A percentile compares a stretch with the other conserved stretches of the same genome.
These are phyloP conservation scores for Pangasius mekongensis DNA, from an alignment of 2,797 vertebrate species.

Conservation along the genomic window DNA sequence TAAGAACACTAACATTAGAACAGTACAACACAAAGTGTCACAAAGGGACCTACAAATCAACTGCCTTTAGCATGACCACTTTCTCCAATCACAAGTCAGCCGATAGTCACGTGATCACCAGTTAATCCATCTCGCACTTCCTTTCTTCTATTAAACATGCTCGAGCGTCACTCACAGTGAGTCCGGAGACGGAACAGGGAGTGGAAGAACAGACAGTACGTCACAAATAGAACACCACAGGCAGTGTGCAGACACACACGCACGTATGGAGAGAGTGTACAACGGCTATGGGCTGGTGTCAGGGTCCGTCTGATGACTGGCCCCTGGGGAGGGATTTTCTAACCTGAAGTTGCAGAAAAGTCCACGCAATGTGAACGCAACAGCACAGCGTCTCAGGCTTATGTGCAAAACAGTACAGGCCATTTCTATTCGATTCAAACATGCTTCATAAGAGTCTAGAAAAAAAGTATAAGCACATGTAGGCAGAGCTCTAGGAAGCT, in stretches of 20 bases:
- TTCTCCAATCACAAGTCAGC: slow-evolving; percentile 32
- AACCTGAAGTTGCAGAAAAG: slow-evolving; percentile 77
- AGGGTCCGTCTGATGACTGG: slow-evolving; percentile 45
- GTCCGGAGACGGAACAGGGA: slow-evolving; percentile 69
- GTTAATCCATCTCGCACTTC: slow-evolving; percentile 31
- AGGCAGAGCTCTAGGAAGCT: slow-evolving; percentile 43
- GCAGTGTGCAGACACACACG: slow-evolving; percentile 51
- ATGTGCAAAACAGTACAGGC: slow-evolving; percentile 78
- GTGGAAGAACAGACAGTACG: slow-evolving; percentile 67
- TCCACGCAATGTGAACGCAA: slow-evolving; percentile 64
- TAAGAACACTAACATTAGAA: slow-evolving; percentile 68
- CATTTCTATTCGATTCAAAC: slow-evolving; percentile 62
- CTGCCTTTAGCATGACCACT: slow-evolving; percentile 46
- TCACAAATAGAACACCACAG: slow-evolving; percentile 54
- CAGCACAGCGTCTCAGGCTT: slow-evolving; percentile 72
- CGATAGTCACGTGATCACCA: slow-evolving; percentile 28
- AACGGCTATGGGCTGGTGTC: slow-evolving; percentile 46
- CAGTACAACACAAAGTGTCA: slow-evolving; percentile 66
- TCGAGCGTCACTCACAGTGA: slow-evolving; percentile 35
- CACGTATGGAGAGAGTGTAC: slow-evolving; percentile 44
- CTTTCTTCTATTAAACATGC: slow-evolving; percentile 63
- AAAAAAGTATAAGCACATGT: slow-evolving; percentile 45
- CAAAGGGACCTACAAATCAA: slow-evolving; percentile 58
- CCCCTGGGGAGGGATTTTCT: slow-evolving; percentile 53
- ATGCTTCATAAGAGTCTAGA: slow-evolving; percentile 61